Conservation (phyloP, 2,113 vertebrate species). For the Nothoprocta perdicaria region DNA sequence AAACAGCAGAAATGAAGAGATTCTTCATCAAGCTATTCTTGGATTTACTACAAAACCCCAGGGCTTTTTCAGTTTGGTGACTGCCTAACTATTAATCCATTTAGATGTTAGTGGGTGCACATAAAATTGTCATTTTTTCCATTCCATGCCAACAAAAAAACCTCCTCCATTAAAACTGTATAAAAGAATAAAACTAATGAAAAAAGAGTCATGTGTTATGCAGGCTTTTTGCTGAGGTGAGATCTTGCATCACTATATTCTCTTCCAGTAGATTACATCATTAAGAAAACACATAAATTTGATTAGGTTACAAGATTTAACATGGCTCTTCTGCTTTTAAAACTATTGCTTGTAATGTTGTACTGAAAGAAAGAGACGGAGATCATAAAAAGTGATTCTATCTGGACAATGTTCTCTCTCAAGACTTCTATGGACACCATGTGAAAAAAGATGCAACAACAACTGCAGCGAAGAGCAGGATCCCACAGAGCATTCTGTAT, state of each 20-base stretch:
- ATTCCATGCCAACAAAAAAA: too few relatives aligned
- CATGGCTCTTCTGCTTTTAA: not conserved
- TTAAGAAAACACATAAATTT: not conserved
- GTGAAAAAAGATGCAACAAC: not conserved
- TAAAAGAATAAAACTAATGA: not conserved
- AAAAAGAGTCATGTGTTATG: not conserved
- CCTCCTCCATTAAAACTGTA: not conserved
- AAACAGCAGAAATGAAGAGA: not conserved
- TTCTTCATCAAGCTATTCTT: not conserved
- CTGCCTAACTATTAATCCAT: not conserved
- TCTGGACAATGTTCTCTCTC: not conserved
- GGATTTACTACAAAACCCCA: not conserved
- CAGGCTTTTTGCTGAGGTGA: not conserved
- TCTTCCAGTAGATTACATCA: not conserved
- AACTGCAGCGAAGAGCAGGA: not conserved
- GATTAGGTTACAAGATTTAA: not conserved
- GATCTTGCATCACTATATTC: not conserved
- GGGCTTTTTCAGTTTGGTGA: not conserved
- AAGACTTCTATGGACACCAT: not conserved
- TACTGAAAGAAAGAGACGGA: not conserved
- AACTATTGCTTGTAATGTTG: not conserved
- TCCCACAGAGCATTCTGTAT: rapidly evolving
- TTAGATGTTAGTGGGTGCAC: not conserved
- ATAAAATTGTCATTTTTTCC: not conserved
- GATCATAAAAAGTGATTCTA: not conserved